Base-by-base conservation (phyloP, 2,113 vertebrate species). In the Synchiropus splendidus region DNA sequence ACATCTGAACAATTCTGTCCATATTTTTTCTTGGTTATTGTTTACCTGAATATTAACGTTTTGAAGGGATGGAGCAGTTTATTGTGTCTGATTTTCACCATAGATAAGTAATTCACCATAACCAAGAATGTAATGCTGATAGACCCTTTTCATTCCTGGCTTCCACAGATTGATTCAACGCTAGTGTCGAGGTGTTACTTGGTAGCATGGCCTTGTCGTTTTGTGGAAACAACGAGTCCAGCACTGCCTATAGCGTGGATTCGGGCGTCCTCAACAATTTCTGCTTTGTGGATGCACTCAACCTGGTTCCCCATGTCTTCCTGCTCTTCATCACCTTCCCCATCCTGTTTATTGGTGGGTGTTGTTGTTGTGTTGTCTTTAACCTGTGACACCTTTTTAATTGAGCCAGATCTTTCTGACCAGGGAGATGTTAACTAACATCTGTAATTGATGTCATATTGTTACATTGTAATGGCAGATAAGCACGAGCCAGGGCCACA, bases 251-350 rank as follows among this genome's bases (percentile, higher is more conserved):
- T 72, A 83, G 88, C 39, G 90, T 98, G 80, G 75, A 42, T 0
- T 12, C 39, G 0, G 90, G 91, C 1, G 85, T 94, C 6, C 74
- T 97, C 42, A 82, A 90, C 66, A 99, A 99, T 6, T 84, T 88
- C 61, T 99, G 95, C 77, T 98, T 99, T 42, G 90, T 99, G 75
- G 94, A 98, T 39, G 95, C 94, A 0, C 89, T 99, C 79, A 99
- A 97, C 75, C 71, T 99, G 68, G 93, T 99, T 15, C 95, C 95
- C 3, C 94, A 99, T 6, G 95, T 99, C 63, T 97, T 98, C 81
- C 77, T 99, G 47, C 80, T 99, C 37, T 98, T 99, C 69, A 97
- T 99, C 81, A 99, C 95, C 54, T 99, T 98, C 69, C 95, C 95
- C 10, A 97, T 99, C 72, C 79, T 98, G 54, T 99, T 99, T 64